Base-by-base conservation (phyloP, 2,797 vertebrate genomes). In the Echiichthys vipera region DNA sequence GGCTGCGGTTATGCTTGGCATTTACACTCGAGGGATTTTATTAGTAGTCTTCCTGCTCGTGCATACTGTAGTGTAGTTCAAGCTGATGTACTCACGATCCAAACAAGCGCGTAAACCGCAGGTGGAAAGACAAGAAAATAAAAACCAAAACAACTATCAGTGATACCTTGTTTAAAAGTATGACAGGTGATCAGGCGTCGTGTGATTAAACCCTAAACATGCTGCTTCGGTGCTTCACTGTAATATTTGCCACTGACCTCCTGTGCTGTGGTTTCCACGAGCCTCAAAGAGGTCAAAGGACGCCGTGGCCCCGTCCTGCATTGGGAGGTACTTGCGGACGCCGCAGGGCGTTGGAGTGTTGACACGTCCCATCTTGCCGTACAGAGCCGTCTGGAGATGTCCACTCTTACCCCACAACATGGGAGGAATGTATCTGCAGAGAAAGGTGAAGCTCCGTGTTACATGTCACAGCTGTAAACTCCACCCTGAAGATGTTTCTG, bases 331-430 rank as follows among this genome's bases (percentile, higher is more conserved):
- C 88, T 95, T 96, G 69, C 97, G 96, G 30, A 95, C 89, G n/a
- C 98, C 97, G 0, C 91, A 88, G 0, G 96, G 98, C 58, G 96
- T 94, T 0, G 98, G 98, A 0, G 96, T 96, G 74, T 93, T 95
- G 77, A 99, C 94, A 25, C 97, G 92, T 14, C 97, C 98, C 96
- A 99, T 96, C 87, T 97, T 98, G 55, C 96, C 96, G 0, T 99
- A 99, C 56, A 99, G 92, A 20, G 93, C 95, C 0, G 98, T 99
- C 90, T 99, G 98, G 68, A 99, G 94, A 71, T 99, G 98, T 58
- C 98, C 98, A 17, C 96, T 98, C 84, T 99, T 99, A 0, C 97
- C 97, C 98, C 98, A 99, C 81, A 99, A 94, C 85, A 98, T 66
- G 0, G 98, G 98, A 55, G 98, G 97, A 91, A 98, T 94, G 79